phyloP scores from a whole-genome alignment of 2,797 vertebrate genomes.

The Enteromius anoplus region DNA sequence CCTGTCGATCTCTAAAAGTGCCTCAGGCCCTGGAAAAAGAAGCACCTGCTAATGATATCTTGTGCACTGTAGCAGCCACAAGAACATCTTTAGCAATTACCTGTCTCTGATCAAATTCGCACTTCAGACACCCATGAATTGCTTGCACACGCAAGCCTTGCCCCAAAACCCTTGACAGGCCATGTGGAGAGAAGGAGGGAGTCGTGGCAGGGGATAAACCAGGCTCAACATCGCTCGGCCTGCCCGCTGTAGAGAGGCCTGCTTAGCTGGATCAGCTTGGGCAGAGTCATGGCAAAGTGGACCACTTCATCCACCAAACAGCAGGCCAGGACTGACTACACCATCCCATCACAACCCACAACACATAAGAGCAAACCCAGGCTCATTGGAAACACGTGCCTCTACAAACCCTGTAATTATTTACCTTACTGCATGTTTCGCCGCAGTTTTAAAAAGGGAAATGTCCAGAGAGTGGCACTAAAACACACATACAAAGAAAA shows the following conservation, averaged over 20 bases:
- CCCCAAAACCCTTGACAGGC: slow-evolving; percentile 1
- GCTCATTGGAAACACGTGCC: no score
- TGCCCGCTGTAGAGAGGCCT: neutral
- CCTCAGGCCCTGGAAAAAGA: slow-evolving; percentile 66
- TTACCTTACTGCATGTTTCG: no score
- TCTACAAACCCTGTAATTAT: no score
- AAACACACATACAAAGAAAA: neutral
- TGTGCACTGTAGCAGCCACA: neutral
- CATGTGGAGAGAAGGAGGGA: slow-evolving; percentile 15
- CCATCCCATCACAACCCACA: neutral
- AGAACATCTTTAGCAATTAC: slow-evolving; percentile 37
- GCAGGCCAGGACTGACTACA: neutral
- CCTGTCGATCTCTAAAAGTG: slow-evolving; percentile 44
- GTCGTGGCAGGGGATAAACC: slow-evolving; percentile 8
- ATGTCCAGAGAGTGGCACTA: no score
- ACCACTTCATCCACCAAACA: slow-evolving; percentile 15
- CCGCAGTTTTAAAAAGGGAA: no score
- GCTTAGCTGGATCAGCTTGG: slow-evolving; percentile 21
- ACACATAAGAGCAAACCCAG: neutral
- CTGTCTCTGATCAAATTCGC: slow-evolving; percentile 28
- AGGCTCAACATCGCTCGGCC: neutral
- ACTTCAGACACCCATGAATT: slow-evolving; percentile 19
- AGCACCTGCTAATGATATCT: slow-evolving; percentile 69
- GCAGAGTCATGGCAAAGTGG: slow-evolving; percentile 7
- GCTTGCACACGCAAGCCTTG: neutral